Base-by-base conservation (phyloP, 2,113 vertebrate species). In the Engraulis encrasicolus region DNA sequence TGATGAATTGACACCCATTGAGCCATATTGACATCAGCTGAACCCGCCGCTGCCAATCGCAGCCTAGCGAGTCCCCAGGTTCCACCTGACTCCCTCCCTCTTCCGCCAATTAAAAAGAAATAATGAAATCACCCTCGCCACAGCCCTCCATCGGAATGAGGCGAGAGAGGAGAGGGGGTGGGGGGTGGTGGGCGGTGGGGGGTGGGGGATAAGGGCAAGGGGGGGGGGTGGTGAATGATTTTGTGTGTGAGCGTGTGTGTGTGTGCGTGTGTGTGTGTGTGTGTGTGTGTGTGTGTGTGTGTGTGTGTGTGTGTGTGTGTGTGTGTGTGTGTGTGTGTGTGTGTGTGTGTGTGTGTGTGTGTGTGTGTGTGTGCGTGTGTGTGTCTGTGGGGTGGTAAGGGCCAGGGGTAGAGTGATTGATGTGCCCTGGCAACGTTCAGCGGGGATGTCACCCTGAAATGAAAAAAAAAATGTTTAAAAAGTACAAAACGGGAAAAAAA, bases 41-140 rank as follows among this genome's bases (percentile, higher is more conserved):
- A 84, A 88, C 89, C 90, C 87, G n/a, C 91, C 86, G 66, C 81
- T 48, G 49, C 85, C 79, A 40, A 45, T 71, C 37, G 49, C 50
- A 48, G 40, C 81, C 78, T 81, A 54, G 82, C n/a, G 9, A 48
- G 74, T 90, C 91, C 89, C 86, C 79, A 82, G 88, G 91, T 90
- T 91, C 90, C 86, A 90, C 89, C 89, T 84, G 50, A 87, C 82
- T 81, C 85, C 38, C 91, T 48, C 19, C 38, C 34, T 48, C 49
- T 86, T 93, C 94, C 93, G 92, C 93, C 93, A 95, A 95, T 95
- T 95, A 95, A 93, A 94, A 74, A 91, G 61, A 92, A 91, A 93
- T 95, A 93, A 95, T 95, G 94, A 94, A 93, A 95, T 95, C 95
- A 93, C 90, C 91, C 89, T 58, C 66, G 86, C 92, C 90, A 89